Conservation (phyloP, 2,113 vertebrate genomes). For the Capreolus pygargus region DNA sequence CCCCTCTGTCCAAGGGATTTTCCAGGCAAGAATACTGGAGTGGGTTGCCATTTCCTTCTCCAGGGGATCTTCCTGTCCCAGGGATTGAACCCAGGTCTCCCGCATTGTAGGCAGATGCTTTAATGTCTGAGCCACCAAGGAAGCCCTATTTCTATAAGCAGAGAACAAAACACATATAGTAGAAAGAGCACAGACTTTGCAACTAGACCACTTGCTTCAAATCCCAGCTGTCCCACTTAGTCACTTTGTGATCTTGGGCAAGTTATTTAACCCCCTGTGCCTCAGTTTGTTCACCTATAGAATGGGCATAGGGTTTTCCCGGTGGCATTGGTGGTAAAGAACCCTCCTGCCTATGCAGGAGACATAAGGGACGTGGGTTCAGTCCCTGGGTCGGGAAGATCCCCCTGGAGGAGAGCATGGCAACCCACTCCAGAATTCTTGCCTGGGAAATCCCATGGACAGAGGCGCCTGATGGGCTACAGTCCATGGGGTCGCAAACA, state of each 20-base stretch:
- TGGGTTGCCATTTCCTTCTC: background rate
- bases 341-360: background rate
- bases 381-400: background rate
- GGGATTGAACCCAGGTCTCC: background rate
- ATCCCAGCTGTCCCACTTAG: background rate
- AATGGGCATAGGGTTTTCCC: background rate
- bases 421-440: background rate
- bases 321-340: background rate
- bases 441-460: background rate
- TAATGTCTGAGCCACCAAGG: background rate
- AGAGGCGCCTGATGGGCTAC: background rate
- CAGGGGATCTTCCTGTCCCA: background rate
- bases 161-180: background rate
- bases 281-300: background rate
- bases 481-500: background rate
- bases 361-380: background rate
- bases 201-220: background rate
- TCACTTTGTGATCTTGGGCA: background rate
- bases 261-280: background rate
- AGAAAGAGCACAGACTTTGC: background rate
- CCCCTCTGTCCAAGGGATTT: background rate
- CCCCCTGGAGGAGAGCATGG: background rate
- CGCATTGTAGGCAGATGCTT: background rate
- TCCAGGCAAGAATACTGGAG: background rate
- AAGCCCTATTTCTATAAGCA: background rate